phyloP scores from a whole-genome alignment of 2,888 invertebrate genomes.

The Drosophila anomalata region DNA sequence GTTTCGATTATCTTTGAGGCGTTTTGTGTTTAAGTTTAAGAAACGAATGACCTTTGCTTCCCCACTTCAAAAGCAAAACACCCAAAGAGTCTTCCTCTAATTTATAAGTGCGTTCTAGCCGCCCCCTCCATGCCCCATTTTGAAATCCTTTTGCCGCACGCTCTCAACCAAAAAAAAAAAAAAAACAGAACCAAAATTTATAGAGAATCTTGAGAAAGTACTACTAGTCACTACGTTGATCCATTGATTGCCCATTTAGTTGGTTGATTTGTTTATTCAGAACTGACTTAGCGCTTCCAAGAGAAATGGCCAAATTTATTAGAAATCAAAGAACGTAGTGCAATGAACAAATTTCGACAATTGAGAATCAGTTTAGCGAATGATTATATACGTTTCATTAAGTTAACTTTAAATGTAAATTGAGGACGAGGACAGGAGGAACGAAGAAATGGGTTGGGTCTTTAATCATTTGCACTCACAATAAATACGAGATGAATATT shows the following conservation, averaged over 20 bases:
- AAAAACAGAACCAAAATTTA: conserved; percentile 8
- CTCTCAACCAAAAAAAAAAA: conserved; percentile 8
- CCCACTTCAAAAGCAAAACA: conserved; percentile 51
- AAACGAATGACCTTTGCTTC: conserved; percentile 41
- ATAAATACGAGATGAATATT: conserved; percentile 30
- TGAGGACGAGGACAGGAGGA: not conserved
- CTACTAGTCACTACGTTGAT: conserved; percentile 9
- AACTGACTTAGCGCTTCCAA: conserved; percentile 83
- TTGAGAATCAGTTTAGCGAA: conserved; percentile 42
- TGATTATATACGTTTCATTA: conserved; percentile 26
- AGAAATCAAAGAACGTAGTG: conserved; percentile 48
- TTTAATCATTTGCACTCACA: conserved; percentile 39
- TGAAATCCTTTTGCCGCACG: conserved; percentile 23
- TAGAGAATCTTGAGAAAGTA: conserved; percentile 10
- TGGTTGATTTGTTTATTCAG: conserved; percentile 53
- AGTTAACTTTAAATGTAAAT: conserved; percentile 37
- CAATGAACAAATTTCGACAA: conserved; percentile 34
- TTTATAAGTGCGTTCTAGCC: conserved; percentile 64
- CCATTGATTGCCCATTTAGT: conserved; percentile 35
- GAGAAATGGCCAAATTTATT: conserved; percentile 83
- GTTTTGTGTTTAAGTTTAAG: conserved; percentile 37
- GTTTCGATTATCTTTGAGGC: conserved; percentile 36
- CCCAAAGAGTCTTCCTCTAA: conserved; percentile 72
- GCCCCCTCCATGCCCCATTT: not conserved
- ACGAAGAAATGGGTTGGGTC: conserved; percentile 19